These are phyloP conservation scores for Dicranocentrus wangi DNA, from an alignment of 2,888 invertebrate genomes.

Conservation along the genomic window DNA sequence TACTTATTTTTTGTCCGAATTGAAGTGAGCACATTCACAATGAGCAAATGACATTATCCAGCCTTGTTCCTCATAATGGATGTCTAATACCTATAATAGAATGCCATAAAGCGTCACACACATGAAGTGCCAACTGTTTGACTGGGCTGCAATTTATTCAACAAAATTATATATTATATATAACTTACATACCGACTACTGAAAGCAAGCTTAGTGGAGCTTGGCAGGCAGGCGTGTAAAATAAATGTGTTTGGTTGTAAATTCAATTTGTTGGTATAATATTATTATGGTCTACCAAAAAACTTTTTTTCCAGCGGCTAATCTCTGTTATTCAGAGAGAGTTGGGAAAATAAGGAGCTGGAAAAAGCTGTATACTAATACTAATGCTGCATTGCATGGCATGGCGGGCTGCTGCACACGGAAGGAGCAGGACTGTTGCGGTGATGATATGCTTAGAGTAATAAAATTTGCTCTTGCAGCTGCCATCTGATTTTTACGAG, in stretches of 20 bases:
- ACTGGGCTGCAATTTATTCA: neutral
- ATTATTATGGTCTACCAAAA: slow-evolving; percentile 2
- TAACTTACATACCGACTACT: too few relatives aligned
- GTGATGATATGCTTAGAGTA: slow-evolving; percentile 20
- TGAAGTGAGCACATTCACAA: neutral
- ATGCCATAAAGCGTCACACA: slow-evolving; percentile 3
- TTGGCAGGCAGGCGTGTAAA: slow-evolving; percentile 23
- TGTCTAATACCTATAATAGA: slow-evolving; percentile 2
- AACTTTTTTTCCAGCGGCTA: slow-evolving; percentile 4
- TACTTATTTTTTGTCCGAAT: too few relatives aligned
- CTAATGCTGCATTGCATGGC: too few relatives aligned
- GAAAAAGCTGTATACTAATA: neutral
- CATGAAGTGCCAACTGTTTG: slow-evolving; percentile 33
- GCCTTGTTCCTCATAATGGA: slow-evolving; percentile 9
- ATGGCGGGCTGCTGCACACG: too few relatives aligned
- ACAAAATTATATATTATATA: slow-evolving; percentile 16
- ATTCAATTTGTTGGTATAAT: slow-evolving; percentile 43
- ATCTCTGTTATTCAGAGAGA: slow-evolving; percentile 11
- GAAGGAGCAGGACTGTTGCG: neutral
- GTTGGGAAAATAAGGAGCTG: neutral
- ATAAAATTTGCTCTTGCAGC: slow-evolving; percentile 50
- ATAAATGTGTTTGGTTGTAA: slow-evolving; percentile 19
- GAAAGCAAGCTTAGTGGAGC: slow-evolving; percentile 15
- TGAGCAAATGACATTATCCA: slow-evolving; percentile 2
- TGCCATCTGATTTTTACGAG: slow-evolving; percentile 32